phyloP scores from a whole-genome alignment of 1,140 invertebrate genomes.

The Heliconius nattereri region DNA sequence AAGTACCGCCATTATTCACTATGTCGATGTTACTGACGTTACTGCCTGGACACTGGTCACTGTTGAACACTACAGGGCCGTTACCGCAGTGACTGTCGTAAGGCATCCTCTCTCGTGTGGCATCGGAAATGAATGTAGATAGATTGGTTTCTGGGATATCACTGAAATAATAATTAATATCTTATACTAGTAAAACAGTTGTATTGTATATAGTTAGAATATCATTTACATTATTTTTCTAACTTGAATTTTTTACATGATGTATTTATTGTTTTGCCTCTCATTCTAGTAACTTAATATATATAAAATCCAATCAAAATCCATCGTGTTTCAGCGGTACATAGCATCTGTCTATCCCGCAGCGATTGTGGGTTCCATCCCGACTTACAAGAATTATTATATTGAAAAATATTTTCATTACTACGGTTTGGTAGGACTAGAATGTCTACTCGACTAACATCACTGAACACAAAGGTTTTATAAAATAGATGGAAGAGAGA shows the following conservation, averaged over 20 bases:
- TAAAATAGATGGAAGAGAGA: too few species aligned
- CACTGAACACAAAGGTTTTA: too few species aligned
- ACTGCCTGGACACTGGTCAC: conserved; percentile 44
- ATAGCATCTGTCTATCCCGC: too few species aligned
- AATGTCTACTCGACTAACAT: neutral
- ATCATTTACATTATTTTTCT: too few species aligned
- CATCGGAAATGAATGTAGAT: conserved; percentile 44
- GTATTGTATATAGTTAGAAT: neutral
- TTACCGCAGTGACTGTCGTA: conserved; percentile 70
- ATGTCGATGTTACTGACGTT: conserved; percentile 37
- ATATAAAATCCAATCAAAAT: too few species aligned
- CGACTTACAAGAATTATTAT: too few species aligned
- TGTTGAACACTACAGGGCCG: conserved; percentile 54
- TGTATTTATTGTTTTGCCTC: too few species aligned
- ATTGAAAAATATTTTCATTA: neutral
- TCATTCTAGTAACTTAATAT: too few species aligned
- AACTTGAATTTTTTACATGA: too few species aligned
- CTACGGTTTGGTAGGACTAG: neutral
- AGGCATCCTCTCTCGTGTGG: conserved; percentile 46
- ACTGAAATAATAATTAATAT: conserved; percentile 44
- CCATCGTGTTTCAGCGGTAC: too few species aligned
- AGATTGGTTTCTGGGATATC: conserved; percentile 45
- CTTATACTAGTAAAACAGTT: neutral
- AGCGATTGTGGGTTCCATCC: too few species aligned
- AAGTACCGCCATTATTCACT: conserved; percentile 40